These are phyloP conservation scores for Malaclemys terrapin DNA, from an alignment of 2,113 vertebrate species.

Conservation along the genomic window DNA sequence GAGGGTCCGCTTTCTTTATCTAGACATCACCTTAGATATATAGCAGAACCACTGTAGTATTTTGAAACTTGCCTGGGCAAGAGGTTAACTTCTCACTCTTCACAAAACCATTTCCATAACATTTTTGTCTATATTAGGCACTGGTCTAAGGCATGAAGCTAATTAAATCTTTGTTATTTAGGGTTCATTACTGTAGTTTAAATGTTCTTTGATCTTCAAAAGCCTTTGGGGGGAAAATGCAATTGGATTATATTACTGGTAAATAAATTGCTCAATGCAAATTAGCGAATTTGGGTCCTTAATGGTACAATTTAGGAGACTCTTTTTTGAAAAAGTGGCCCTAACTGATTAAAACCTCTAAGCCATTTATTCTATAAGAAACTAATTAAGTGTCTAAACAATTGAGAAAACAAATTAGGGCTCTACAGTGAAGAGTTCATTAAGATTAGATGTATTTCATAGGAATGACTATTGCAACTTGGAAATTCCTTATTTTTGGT, in stretches of 20 bases:
- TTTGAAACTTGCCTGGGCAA: neutral
- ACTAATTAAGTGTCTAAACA: neutral
- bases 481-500: neutral
- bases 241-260: neutral
- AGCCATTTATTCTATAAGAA: neutral
- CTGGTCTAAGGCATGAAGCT: neutral
- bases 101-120: neutral
- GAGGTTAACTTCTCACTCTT: neutral
- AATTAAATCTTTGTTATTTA: neutral
- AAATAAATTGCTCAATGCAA: neutral
- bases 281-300: neutral
- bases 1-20: neutral
- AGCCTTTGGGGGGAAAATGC: neutral
- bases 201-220: neutral
- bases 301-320: neutral
- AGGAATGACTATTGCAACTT: neutral
- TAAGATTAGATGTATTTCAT: neutral
- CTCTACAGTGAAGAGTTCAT: neutral
- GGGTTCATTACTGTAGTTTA: neutral
- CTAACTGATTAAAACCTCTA: neutral
- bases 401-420: neutral
- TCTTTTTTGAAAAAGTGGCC: neutral
- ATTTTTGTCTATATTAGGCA: constrained; percentile 6
- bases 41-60: neutral
- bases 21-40: neutral